Evolutionary conservation across 2,113 vertebrate genomes (phyloP).

Genomic region (Felis chaus): DNA sequence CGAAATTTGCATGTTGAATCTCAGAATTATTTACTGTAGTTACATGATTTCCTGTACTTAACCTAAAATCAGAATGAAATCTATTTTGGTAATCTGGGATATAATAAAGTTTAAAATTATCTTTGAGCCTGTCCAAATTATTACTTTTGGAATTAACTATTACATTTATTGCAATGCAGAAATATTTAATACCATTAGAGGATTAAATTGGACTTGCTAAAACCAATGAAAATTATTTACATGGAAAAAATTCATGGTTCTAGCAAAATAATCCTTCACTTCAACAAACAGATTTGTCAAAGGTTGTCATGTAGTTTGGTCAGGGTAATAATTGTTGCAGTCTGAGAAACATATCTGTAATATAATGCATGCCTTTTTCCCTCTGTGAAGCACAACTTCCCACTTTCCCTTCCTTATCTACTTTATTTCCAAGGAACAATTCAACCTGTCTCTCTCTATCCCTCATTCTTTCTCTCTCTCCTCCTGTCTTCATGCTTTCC

Average conservation of each 20-base stretch:
- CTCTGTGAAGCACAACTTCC: not conserved
- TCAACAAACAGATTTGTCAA: not conserved
- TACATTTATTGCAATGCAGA: not conserved
- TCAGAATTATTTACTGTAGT: not conserved
- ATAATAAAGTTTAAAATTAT: slow-evolving; percentile 7
- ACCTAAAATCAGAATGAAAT: not conserved
- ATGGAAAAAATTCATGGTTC: not conserved
- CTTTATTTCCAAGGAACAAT: not conserved
- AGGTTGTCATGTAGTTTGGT: not conserved
- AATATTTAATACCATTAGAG: not conserved
- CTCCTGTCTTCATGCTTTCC: not conserved
- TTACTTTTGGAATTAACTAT: not conserved
- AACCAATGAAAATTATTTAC: not conserved
- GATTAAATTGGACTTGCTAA: not conserved
- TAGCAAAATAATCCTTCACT: not conserved
- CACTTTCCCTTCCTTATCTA: not conserved
- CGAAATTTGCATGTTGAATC: not conserved
- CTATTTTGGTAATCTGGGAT: not conserved
- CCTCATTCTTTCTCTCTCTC: too few relatives aligned
- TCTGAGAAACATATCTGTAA: not conserved
- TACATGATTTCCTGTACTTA: not conserved
- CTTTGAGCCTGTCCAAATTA: not conserved
- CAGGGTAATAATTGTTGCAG: too few relatives aligned
- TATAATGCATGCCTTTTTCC: not conserved
- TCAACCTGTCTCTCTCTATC: not conserved